Evolutionary conservation across 2,888 invertebrate species (phyloP), one percentile per base, ranked within the genome.

Genomic region (Drosophila maculinotata): DNA sequence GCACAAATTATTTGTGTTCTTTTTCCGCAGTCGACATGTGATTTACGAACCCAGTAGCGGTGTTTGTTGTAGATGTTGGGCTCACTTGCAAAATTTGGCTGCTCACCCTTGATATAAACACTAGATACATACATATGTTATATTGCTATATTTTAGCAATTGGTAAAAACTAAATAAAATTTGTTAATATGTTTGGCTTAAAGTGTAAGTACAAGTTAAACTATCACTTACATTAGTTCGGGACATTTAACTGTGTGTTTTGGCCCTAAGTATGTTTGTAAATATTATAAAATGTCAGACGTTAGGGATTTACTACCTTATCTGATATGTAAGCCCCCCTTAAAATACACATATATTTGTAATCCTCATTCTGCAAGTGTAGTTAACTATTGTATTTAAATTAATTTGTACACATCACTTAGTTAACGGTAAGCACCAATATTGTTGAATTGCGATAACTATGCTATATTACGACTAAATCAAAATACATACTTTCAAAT

Each of bases 401-500:
- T 69, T 81, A 39, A 63, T 69, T 81, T 78, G 51, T 59, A 60
- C 64, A 65, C 59, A 71, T 45, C 31, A 47, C 31, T 76, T 42
- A 71, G 59, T 76, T 76, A 76, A 69, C 28, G 57, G 54, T 51
- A 57, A 45, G 31, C 54, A 38, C 33, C 39, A 54, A 72, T 62
- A 83, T 77, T 79, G 77, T 78, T 78, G 60, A 75, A 80, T 64
- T 76, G 59, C 64, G 44, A 41, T 67, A 53, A 76, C 49, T 79
- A 71, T 76, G 72, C 59, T 72, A 71, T 69, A 76, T 74, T 64
- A 77, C 74, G 68, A 74, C 56, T 78, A 79, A 77, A 77, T 82
- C 79, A 79, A 81, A 65, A 76, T 49, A 60, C 48, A 79, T 79
- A 79, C 82, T 71, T 80, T 77, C 76, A 77, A 77, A 82, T 75